Conservation (phyloP, 2,888 invertebrate species). For the Spialia ferax region DNA sequence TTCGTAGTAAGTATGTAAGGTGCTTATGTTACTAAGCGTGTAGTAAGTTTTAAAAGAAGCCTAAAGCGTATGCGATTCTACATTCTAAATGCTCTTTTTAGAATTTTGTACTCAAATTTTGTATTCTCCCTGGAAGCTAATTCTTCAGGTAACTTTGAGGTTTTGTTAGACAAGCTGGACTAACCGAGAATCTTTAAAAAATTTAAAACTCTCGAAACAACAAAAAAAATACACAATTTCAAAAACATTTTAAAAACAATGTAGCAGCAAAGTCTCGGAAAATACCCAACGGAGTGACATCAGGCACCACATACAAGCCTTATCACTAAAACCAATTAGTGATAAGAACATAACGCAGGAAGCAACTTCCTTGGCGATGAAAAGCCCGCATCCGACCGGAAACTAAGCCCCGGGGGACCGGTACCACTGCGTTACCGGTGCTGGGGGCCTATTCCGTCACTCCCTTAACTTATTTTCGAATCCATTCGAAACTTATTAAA, state of each 20-base stretch:
- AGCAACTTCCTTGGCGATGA: constrained; percentile 43
- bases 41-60: neutral
- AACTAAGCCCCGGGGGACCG: constrained; percentile 45
- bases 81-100: no score
- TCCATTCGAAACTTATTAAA: neutral
- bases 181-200: no score
- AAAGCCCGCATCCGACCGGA: constrained; percentile 57
- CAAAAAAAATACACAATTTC: no score
- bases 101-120: no score
- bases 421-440: constrained; percentile 40
- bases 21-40: no score
- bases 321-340: constrained; percentile 48
- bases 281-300: neutral
- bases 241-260: neutral
- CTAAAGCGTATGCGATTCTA: no score
- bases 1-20: no score
- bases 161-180: no score
- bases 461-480: neutral
- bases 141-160: no score
- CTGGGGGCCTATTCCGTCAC: neutral
- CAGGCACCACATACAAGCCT: constrained; percentile 25
- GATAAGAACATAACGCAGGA: constrained; percentile 45
- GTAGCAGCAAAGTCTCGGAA: neutral
- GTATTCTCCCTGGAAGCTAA: no score
- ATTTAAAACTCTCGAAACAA: no score